Percentiles rank a stretch among this genome's conserved stretches.
Conservation (phyloP, 2,888 invertebrate genomes). For the Drosophila yooni region DNA sequence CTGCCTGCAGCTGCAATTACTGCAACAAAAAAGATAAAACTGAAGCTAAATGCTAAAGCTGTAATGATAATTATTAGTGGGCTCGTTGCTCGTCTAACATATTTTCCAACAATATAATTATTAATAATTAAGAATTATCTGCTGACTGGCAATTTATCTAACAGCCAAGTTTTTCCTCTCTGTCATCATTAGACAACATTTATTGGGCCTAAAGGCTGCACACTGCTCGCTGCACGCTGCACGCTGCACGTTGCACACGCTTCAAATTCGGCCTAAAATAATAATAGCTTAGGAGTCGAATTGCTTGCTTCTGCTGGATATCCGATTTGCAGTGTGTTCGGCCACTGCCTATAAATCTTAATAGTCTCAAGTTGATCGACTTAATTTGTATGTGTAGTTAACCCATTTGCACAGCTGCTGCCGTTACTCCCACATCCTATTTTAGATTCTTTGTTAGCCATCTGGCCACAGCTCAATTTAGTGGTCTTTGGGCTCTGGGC, state of each 20-base stretch:
- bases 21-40: slow-evolving; percentile 12
- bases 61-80: slow-evolving; percentile 71
- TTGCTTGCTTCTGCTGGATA: slow-evolving; percentile 20
- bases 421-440: background rate
- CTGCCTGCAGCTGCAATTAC: slow-evolving; percentile 20
- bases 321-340: background rate
- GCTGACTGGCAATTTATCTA: slow-evolving; percentile 55
- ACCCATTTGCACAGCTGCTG: slow-evolving; percentile 62
- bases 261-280: slow-evolving; percentile 7
- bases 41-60: background rate
- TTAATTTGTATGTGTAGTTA: slow-evolving; percentile 48
- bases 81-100: slow-evolving; percentile 42
- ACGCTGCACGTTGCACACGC: slow-evolving; percentile 9
- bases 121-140: slow-evolving; percentile 75
- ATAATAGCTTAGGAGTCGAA: slow-evolving; percentile 42
- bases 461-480: slow-evolving; percentile 37
- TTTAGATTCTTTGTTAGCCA: slow-evolving; percentile 10
- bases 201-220: slow-evolving; percentile 26
- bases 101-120: slow-evolving; percentile 70
- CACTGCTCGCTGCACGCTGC: background rate
- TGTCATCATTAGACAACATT: slow-evolving; percentile 29
- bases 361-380: slow-evolving; percentile 32
- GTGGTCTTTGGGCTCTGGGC: slow-evolving; percentile 28
- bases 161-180: slow-evolving; percentile 20
- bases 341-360: slow-evolving; percentile 30